These are phyloP conservation scores for Podilymbus podiceps DNA, from an alignment of 2,113 vertebrate species.

Conservation along the genomic window DNA sequence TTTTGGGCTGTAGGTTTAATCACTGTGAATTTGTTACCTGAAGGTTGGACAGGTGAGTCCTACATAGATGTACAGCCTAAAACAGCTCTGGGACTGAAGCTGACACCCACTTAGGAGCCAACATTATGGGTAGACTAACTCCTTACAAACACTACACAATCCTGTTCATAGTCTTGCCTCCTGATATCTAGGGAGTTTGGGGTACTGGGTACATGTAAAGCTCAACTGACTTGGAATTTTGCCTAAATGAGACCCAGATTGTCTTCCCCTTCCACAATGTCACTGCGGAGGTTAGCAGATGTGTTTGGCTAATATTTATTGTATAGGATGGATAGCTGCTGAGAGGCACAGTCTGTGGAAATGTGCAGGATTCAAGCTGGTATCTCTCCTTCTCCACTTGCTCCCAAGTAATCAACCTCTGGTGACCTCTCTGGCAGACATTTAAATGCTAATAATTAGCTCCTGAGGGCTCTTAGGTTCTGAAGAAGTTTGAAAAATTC, in stretches of 20 bases:
- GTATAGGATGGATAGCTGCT: not conserved
- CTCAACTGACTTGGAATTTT: not conserved
- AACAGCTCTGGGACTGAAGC: not conserved
- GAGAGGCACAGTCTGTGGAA: not conserved
- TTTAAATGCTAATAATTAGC: not conserved
- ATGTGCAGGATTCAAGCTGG: not conserved
- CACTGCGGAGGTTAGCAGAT: not conserved
- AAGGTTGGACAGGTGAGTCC: not conserved
- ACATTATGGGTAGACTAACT: not conserved
- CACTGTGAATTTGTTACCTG: not conserved
- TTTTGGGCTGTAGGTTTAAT: not conserved
- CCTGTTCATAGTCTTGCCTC: not conserved
- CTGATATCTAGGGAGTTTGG: not conserved
- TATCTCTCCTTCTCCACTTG: not conserved
- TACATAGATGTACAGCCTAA: accelerated
- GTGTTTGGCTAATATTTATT: not conserved
- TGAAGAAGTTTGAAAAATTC: not conserved
- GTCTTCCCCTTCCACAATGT: not conserved
- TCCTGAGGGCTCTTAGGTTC: not conserved
- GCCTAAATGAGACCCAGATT: not conserved
- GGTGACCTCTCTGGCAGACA: not conserved
- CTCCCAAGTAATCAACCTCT: not conserved
- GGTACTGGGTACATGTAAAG: not conserved
- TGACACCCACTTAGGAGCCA: not conserved
- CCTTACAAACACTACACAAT: not conserved